Conservation (phyloP, 1,140 invertebrate species). For the Drosophila saltans region DNA sequence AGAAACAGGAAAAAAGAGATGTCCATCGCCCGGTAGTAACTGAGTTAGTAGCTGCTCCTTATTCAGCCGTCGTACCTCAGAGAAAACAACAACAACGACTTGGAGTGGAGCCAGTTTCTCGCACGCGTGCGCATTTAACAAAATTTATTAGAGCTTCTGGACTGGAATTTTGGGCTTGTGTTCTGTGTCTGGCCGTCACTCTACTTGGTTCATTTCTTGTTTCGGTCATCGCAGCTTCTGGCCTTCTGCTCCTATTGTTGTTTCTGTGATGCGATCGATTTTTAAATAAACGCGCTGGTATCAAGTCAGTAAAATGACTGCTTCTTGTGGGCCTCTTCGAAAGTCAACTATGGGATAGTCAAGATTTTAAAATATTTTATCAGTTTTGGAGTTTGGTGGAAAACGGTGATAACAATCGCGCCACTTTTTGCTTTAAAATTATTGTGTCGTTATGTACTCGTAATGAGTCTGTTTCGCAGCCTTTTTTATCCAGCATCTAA, state of each 20-base stretch:
- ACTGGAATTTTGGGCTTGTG: slow-evolving; percentile 80
- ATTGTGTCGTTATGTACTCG: slow-evolving; percentile 27
- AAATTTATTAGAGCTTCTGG: slow-evolving; percentile 80
- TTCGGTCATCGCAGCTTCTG: slow-evolving; percentile 27
- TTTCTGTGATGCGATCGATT: slow-evolving; percentile 72
- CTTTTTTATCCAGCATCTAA: slow-evolving; percentile 24
- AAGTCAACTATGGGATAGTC: slow-evolving; percentile 17
- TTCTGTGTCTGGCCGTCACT: slow-evolving; percentile 79
- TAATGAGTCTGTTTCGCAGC: slow-evolving; percentile 80
- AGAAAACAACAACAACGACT: slow-evolving; percentile 41
- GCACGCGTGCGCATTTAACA: slow-evolving; percentile 82
- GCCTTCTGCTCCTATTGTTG: slow-evolving; percentile 60
- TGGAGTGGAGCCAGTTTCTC: slow-evolving; percentile 47
- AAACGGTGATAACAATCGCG: slow-evolving; percentile 74
- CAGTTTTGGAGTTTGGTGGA: slow-evolving; percentile 71
- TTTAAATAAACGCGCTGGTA: slow-evolving; percentile 64
- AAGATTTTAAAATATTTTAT: slow-evolving; percentile 77
- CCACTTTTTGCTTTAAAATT: slow-evolving; percentile 52
- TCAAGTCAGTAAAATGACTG: slow-evolving; percentile 30
- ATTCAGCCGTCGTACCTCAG: slow-evolving; percentile 26
- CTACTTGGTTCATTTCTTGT: slow-evolving; percentile 28
- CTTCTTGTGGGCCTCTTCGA: slow-evolving; percentile 18
- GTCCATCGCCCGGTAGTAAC: slow-evolving; percentile 72
- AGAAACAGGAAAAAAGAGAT: slow-evolving; percentile 55
- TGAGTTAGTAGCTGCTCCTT: slow-evolving; percentile 73